Percentiles rank a stretch among this genome's conserved stretches.
Evolutionary conservation across 2,888 invertebrate genomes (phyloP).

Genomic region (Ashinkailepas kermadecensis): DNA sequence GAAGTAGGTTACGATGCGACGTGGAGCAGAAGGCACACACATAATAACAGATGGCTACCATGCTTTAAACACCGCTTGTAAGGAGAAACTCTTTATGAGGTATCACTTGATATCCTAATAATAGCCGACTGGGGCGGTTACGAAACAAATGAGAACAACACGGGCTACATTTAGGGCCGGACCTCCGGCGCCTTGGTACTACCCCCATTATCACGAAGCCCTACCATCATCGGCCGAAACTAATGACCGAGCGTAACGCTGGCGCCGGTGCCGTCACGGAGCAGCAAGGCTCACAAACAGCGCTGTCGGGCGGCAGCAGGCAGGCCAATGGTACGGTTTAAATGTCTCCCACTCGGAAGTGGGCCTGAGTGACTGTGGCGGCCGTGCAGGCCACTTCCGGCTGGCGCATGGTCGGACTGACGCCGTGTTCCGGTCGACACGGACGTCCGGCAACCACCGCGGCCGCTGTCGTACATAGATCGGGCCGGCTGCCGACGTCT

Average conservation of each 20-base stretch:
- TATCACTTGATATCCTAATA: conserved; percentile 10
- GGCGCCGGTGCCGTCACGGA: too few relatives aligned
- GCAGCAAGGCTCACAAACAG: too few relatives aligned
- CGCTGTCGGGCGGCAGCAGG: too few relatives aligned
- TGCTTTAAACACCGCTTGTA: background rate
- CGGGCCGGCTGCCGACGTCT: too few relatives aligned
- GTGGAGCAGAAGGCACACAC: background rate
- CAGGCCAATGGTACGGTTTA: background rate
- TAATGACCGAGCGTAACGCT: too few relatives aligned
- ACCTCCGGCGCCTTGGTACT: background rate
- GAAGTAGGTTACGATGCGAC: background rate
- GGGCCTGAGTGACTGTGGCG: background rate
- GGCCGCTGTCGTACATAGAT: too few relatives aligned
- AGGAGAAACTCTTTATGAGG: background rate
- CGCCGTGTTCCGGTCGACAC: conserved; percentile 4
- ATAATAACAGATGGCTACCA: background rate
- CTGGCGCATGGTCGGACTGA: background rate
- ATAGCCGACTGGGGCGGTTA: background rate
- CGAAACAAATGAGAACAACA: background rate
- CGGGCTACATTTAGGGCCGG: background rate
- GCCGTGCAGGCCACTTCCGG: background rate
- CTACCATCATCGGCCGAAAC: too few relatives aligned
- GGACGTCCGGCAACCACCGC: too few relatives aligned
- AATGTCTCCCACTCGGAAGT: background rate
- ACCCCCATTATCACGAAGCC: background rate